phyloP scores from a whole-genome alignment of 92 coral and sea anemone species.

The Bergia sp. region DNA sequence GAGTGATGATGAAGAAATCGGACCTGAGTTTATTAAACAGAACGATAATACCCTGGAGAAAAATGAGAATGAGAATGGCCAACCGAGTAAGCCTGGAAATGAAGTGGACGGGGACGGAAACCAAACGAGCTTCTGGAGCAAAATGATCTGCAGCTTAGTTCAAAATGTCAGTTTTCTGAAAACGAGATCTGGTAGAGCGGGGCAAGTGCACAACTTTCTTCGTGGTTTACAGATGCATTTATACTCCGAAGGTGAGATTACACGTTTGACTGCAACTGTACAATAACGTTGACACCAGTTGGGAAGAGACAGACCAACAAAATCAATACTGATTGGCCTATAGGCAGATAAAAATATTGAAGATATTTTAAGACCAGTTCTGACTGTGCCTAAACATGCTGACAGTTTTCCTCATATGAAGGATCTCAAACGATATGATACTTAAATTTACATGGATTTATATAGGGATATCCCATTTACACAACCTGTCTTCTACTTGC shows the following conservation, averaged over 20 bases:
- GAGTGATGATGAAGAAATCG: constrained; percentile 25
- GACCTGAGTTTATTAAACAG: neutral
- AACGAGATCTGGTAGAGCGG: constrained; percentile 84
- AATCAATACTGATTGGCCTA: no score
- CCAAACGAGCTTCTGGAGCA: constrained; percentile 5
- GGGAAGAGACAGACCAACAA: no score
- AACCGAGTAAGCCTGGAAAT: neutral
- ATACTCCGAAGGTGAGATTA: constrained; percentile 18
- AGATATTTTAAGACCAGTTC: no score
- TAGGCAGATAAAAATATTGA: no score
- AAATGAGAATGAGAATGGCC: neutral
- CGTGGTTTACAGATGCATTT: constrained; percentile 70
- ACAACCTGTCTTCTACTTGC: no score
- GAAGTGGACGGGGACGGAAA: neutral
- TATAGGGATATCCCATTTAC: no score
- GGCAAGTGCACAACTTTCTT: constrained; percentile 83
- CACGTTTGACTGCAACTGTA: neutral
- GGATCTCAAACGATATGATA: no score
- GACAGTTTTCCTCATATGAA: no score
- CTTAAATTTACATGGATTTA: no score
- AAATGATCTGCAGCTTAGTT: constrained; percentile 27
- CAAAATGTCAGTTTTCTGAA: constrained; percentile 56
- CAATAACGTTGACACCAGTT: no score
- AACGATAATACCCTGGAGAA: neutral
- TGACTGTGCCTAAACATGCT: no score